phyloP scores from a whole-genome alignment of 2,113 vertebrate species.

The Microcebus jonahi region DNA sequence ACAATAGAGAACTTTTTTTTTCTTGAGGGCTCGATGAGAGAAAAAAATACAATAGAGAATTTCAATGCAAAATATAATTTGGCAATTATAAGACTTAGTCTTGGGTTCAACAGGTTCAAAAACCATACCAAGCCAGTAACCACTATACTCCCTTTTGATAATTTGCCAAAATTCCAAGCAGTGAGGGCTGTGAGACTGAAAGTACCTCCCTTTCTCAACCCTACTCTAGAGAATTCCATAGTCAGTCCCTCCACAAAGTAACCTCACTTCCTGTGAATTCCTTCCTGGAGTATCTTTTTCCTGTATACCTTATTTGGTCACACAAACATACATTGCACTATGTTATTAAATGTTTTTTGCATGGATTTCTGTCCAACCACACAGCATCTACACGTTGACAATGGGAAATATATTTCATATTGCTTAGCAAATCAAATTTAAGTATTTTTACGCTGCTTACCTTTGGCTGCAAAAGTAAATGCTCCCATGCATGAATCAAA shows the following conservation, averaged over 20 bases:
- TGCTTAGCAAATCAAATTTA: neutral
- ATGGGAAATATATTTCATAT: no score
- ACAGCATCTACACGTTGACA: neutral
- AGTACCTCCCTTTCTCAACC: neutral
- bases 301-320: neutral
- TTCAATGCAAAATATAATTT: constrained; percentile 32
- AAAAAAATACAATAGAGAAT: neutral
- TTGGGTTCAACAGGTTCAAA: neutral
- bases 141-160: neutral
- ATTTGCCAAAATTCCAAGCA: neutral
- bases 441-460: constrained; percentile 78
- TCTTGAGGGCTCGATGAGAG: no score
- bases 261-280: neutral
- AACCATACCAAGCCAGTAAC: neutral
- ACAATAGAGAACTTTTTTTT: neutral
- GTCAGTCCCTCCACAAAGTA: neutral
- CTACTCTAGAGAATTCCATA: constrained; percentile 19
- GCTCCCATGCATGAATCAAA: constrained; percentile 97
- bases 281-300: neutral
- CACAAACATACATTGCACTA: neutral
- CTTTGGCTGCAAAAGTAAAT: constrained; percentile 94
- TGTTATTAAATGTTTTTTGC: neutral
- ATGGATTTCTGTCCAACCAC: neutral
- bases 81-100: neutral
- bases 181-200: neutral